Base-by-base conservation (phyloP, 2,113 vertebrate genomes). In the Lonchura striata region DNA sequence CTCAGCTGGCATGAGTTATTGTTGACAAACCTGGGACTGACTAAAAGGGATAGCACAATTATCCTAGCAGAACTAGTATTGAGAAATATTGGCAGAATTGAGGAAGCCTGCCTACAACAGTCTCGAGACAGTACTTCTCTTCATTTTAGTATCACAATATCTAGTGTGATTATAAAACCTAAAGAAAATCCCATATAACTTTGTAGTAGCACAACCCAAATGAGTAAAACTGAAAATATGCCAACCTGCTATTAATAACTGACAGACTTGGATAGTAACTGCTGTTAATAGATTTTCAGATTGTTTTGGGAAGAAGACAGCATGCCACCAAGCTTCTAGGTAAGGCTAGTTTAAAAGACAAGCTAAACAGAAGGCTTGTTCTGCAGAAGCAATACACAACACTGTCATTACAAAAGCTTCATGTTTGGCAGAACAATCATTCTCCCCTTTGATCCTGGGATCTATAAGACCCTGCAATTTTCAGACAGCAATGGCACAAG, bases 401-500 rank as follows among this genome's bases (percentile, higher is more conserved):
- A 69, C 85, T 80, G 37, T 76, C 82, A 95, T 91, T 89, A 90
- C 87, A 91, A 93, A 94, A 93, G 74, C 91, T 84, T 88, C 59
- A 16, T 44, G 77, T 90, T 96, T 97, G 90, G 88, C 86, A 94
- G 95, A 97, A 94, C 94, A 97, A 84, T 64, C 41, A 70, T 81
- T 84, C 86, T 94, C 86, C 64, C 83, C 77, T 86, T 91, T 94
- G 90, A 90, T 90, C 86, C 94, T 82, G 88, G 83, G 50, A 94
- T 96, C 75, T 92, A 21, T 86, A 97, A 96, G 95, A 96, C 83
- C 90, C 86, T 95, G 95, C 94, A 96, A 93, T 96, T 96, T 95
- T 92, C 93, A 82, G 86, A 93, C 74, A 93, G 92, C 82, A 89
- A 89, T 94, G 96, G 92, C 93, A 96, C 79, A 91, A 94, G 86